phyloP scores from a whole-genome alignment of 2,113 vertebrate species.

The Phyllostomus discolor region DNA sequence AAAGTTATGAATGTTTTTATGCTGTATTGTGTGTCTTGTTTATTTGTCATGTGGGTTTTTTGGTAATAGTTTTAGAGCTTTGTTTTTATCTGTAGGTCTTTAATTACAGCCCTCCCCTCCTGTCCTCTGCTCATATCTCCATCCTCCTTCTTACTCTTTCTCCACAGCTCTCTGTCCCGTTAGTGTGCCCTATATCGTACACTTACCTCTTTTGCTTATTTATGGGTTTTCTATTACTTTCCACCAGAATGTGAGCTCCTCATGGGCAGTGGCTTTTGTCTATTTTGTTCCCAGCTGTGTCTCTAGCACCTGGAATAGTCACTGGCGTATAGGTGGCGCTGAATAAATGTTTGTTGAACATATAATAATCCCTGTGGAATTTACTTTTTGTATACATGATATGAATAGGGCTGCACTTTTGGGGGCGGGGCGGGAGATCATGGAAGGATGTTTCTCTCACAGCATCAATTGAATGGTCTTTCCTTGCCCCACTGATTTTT shows the following conservation, averaged over 20 bases:
- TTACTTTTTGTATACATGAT: slow-evolving; percentile 17
- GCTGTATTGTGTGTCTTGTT: background rate
- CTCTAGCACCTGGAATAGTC: background rate
- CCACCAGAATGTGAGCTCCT: slow-evolving; percentile 53
- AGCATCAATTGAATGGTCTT: background rate
- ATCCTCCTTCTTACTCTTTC: background rate
- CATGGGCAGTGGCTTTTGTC: background rate
- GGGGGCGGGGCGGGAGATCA: background rate
- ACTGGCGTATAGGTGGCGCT: background rate
- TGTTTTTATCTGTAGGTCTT: background rate
- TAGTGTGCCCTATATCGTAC: background rate
- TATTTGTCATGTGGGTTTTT: background rate
- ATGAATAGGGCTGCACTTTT: background rate
- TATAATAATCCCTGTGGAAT: slow-evolving; percentile 40
- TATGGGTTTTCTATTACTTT: background rate
- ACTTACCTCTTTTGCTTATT: background rate
- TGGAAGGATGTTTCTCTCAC: background rate
- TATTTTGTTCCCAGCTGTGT: slow-evolving; percentile 15
- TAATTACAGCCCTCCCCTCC: background rate
- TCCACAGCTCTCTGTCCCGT: background rate
- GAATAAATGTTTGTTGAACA: slow-evolving; percentile 58
- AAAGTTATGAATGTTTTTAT: background rate
- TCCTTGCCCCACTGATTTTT: background rate
- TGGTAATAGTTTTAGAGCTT: background rate
- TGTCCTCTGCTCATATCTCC: fast-evolving